Conservation (phyloP, 2,888 invertebrate species). For the Amphipoea lucens region DNA sequence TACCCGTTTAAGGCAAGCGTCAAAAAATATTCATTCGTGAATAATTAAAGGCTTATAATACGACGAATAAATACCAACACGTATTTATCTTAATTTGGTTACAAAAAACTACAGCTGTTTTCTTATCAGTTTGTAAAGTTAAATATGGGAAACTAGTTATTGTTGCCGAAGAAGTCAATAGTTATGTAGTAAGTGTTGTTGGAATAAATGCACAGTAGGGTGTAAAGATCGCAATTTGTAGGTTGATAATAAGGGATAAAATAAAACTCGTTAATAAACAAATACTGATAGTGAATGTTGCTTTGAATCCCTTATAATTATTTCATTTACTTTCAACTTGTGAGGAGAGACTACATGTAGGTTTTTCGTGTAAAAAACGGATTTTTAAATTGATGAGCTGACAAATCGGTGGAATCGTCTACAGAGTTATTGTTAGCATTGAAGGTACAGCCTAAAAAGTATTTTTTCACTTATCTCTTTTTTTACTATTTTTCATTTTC, state of each 20-base stretch:
- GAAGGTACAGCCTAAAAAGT: background rate
- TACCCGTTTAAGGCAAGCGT: constrained; percentile 58
- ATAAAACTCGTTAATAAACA: constrained; percentile 1
- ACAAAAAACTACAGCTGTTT: constrained; percentile 53
- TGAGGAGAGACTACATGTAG: background rate
- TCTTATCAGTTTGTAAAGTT: constrained; percentile 42
- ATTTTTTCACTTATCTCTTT: no score
- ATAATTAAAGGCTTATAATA: constrained; percentile 60
- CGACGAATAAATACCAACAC: constrained; percentile 65
- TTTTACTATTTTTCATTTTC: no score
- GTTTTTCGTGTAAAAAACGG: no score
- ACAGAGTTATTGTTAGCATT: background rate
- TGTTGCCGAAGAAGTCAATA: constrained; percentile 6
- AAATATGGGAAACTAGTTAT: constrained; percentile 45
- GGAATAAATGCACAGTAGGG: constrained; percentile 22
- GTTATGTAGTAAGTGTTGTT: constrained; percentile 8
- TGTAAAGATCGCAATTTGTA: constrained; percentile 33
- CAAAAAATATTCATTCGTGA: constrained; percentile 61
- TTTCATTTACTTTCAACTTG: background rate
- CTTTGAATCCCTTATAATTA: background rate
- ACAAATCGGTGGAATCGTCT: background rate
- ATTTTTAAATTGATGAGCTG: background rate
- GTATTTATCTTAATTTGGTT: constrained; percentile 63
- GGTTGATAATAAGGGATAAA: background rate
- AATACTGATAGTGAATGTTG: background rate